These are phyloP conservation scores for Cryptophagus acutangulus DNA, from an alignment of 2,888 invertebrate genomes.

Conservation along the genomic window DNA sequence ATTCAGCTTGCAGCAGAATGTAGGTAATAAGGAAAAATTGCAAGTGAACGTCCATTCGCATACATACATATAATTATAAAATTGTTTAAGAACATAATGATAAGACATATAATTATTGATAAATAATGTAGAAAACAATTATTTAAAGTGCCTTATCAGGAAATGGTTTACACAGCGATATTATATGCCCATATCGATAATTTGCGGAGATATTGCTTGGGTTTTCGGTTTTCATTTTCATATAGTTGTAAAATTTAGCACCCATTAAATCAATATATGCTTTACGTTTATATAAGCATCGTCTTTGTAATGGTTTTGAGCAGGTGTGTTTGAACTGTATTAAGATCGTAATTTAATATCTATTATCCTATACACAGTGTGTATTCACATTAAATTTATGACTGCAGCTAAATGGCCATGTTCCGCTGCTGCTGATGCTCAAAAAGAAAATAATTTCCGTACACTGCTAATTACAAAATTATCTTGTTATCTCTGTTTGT, in stretches of 20 bases:
- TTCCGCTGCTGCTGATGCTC: slow-evolving; percentile 6
- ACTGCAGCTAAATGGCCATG: slow-evolving; percentile 14
- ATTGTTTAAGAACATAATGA: no score
- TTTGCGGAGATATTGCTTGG: no score
- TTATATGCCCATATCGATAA: no score
- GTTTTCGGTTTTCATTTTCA: no score
- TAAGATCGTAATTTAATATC: slow-evolving; percentile 23
- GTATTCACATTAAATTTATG: slow-evolving; percentile 19
- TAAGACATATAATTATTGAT: no score
- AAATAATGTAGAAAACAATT: no score
- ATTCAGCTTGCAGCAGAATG: no score
- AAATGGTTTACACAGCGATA: no score
- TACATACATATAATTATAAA: no score
- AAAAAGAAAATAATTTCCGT: slow-evolving; percentile 15
- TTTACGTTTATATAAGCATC: slow-evolving; percentile 3
- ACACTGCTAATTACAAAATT: slow-evolving; percentile 9
- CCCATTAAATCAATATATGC: slow-evolving; percentile 3
- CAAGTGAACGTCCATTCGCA: no score
- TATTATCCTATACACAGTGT: slow-evolving; percentile 23
- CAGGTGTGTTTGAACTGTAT: slow-evolving; percentile 21
- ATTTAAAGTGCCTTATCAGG: no score
- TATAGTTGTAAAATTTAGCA: slow-evolving; percentile 7
- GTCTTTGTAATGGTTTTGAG: slow-evolving; percentile 10
- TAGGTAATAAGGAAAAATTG: no score
- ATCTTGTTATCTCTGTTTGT: background rate